These are phyloP conservation scores for Crax fasciolata DNA, from an alignment of 2,797 vertebrate genomes.

Conservation along the genomic window DNA sequence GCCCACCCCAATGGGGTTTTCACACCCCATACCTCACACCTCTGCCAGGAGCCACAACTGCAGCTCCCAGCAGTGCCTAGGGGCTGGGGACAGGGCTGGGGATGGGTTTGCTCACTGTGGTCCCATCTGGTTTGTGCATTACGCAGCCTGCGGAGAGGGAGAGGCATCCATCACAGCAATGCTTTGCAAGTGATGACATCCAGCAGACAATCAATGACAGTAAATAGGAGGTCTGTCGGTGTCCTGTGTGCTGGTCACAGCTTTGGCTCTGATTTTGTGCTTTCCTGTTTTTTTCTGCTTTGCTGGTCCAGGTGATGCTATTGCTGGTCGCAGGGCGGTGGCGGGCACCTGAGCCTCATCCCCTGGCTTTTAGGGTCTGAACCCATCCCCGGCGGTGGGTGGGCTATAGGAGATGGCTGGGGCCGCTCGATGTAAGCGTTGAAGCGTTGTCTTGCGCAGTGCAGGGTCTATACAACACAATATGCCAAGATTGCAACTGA, in stretches of 20 bases:
- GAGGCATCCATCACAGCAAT: neutral
- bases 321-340: neutral
- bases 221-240: neutral
- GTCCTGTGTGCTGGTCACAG: neutral
- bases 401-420: neutral
- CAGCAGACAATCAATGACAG: neutral
- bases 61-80: neutral
- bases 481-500: slow-evolving; percentile 44
- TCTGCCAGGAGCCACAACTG: neutral
- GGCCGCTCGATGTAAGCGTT: neutral
- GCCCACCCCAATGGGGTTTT: accelerated
- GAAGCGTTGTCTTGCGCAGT: neutral
- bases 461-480: slow-evolving; percentile 21
- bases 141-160: neutral
- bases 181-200: neutral
- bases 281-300: neutral
- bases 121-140: neutral
- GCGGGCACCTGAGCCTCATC: neutral
- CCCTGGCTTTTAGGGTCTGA: neutral
- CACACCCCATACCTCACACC: accelerated
- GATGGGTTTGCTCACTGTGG: neutral
- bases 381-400: neutral
- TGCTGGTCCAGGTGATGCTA: neutral
- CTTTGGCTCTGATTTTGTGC: neutral
- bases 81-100: neutral